Percentiles rank a stretch among this genome's conserved stretches.
Conservation (phyloP, 2,888 invertebrate genomes). For the Cataglyphis rosenhaueri region DNA sequence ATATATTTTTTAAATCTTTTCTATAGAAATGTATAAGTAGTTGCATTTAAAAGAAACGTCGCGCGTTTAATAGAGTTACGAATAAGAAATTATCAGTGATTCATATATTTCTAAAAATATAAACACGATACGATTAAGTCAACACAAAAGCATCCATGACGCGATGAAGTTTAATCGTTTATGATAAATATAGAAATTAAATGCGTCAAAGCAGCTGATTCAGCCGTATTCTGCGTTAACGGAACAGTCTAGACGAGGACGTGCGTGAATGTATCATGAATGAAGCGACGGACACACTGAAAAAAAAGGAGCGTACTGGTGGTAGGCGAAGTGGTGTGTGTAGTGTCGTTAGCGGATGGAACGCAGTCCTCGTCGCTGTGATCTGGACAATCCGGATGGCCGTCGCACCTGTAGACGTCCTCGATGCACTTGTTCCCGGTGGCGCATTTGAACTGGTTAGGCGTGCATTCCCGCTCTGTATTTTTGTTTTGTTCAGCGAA, state of each 20-base stretch:
- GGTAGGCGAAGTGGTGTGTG: conserved; percentile 78
- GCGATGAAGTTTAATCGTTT: background rate
- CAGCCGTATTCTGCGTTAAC: background rate
- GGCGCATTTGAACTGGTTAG: conserved; percentile 87
- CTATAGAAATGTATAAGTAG: background rate
- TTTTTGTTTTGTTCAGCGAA: conserved; percentile 70
- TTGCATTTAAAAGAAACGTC: background rate
- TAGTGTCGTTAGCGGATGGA: conserved; percentile 78
- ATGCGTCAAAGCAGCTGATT: background rate
- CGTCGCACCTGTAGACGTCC: conserved; percentile 86
- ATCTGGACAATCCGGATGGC: conserved; percentile 87
- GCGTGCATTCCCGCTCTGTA: conserved; percentile 85
- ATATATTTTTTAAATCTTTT: conserved; percentile 27
- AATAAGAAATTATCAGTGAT: background rate
- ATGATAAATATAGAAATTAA: background rate
- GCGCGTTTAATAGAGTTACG: background rate
- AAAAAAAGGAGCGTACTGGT: conserved; percentile 80
- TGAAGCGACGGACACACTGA: conserved; percentile 55
- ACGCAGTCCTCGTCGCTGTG: conserved; percentile 86
- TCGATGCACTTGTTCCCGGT: conserved; percentile 86
- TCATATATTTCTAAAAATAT: background rate
- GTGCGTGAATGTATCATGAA: conserved; percentile 31
- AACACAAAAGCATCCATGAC: background rate
- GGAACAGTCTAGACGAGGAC: conserved; percentile 16
- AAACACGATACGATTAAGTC: background rate